Conservation (phyloP, 2,113 vertebrate genomes). For the Pontoporia blainvillei region DNA sequence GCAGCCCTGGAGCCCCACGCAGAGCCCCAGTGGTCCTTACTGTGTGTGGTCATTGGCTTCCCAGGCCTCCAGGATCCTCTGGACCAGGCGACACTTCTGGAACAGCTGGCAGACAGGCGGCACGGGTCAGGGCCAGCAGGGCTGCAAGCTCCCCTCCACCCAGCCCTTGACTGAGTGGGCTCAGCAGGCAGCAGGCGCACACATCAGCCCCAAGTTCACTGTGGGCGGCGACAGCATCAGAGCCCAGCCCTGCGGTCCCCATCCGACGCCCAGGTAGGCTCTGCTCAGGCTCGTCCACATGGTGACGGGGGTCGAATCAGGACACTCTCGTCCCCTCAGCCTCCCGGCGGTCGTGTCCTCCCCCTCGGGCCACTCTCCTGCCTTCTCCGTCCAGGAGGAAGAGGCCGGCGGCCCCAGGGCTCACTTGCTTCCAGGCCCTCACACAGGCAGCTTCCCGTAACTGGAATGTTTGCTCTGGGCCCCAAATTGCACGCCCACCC, state of each 20-base stretch:
- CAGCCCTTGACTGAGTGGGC: background rate
- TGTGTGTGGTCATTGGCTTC: conserved; percentile 96
- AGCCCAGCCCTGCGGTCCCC: background rate
- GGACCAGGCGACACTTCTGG: conserved; percentile 93
- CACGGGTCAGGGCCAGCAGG: background rate
- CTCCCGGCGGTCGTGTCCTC: fast-evolving
- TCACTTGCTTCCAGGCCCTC: background rate
- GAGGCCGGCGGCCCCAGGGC: fast-evolving
- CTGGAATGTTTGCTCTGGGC: background rate
- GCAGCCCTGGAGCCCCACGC: background rate
- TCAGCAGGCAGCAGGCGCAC: background rate
- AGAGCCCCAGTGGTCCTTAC: conserved; percentile 77
- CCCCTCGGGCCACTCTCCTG: background rate
- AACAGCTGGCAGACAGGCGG: conserved; percentile 85
- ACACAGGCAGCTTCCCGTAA: background rate
- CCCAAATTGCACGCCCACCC: background rate
- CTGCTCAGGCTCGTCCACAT: background rate
- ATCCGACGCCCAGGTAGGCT: background rate
- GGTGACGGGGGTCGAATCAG: background rate
- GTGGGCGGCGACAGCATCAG: fast-evolving
- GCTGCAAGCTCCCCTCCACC: background rate
- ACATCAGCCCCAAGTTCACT: background rate
- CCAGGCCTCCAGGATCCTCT: conserved; percentile 96
- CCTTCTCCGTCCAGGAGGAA: no score
- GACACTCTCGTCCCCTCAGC: background rate